Evolutionary conservation across 1,140 invertebrate species (phyloP).

Genomic region (Rhopalosiphum padi): DNA sequence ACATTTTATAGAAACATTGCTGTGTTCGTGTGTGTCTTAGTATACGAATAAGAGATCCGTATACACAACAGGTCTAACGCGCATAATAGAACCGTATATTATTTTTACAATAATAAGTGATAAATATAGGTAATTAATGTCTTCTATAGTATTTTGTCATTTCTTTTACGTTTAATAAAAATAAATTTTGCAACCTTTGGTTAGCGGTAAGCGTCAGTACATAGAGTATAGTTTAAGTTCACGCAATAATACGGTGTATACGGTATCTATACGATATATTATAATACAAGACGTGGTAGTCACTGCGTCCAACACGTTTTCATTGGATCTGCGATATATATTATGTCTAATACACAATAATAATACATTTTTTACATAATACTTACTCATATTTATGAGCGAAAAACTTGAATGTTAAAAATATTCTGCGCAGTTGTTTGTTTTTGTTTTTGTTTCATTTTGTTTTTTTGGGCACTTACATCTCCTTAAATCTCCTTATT

Average conservation of each 20-base stretch:
- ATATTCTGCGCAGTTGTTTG: constrained; percentile 25
- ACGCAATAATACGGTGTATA: not conserved
- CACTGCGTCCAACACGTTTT: not conserved
- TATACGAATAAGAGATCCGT: not conserved
- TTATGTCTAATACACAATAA: not conserved
- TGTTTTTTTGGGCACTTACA: not conserved
- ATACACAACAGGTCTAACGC: not conserved
- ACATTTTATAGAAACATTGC: not conserved
- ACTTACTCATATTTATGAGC: too few relatives aligned
- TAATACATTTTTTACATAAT: not conserved
- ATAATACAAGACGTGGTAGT: not conserved
- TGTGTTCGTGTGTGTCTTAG: not conserved
- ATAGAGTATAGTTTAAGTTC: not conserved
- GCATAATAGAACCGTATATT: not conserved
- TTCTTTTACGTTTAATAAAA: not conserved
- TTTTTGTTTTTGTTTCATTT: not conserved
- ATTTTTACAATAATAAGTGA: not conserved
- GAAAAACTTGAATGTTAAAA: not conserved
- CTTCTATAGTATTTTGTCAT: not conserved
- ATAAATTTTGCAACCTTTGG: not conserved
- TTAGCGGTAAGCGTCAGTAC: not conserved
- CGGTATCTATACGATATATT: not conserved
- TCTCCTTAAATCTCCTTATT: too few relatives aligned
- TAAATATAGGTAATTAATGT: not conserved
- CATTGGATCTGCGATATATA: not conserved